These are phyloP conservation scores for Alexandromys fortis DNA, from an alignment of 2,113 vertebrate genomes.

Conservation along the genomic window DNA sequence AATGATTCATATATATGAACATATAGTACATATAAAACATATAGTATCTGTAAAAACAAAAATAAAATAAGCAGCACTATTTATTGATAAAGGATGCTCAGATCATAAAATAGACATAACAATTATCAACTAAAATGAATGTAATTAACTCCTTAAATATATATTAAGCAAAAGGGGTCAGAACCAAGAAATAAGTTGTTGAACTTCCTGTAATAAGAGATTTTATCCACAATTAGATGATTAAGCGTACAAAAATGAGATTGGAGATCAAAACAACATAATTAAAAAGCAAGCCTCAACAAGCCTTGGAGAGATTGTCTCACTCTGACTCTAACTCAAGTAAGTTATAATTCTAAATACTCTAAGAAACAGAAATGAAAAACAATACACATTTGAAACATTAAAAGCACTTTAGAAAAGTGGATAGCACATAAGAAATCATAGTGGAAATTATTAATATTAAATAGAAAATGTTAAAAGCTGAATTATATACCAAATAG, in stretches of 20 bases:
- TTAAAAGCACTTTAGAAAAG: neutral
- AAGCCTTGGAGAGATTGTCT: neutral
- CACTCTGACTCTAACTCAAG: neutral
- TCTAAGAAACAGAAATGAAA: neutral
- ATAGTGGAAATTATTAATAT: conserved; percentile 11
- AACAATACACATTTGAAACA: conserved; percentile 12
- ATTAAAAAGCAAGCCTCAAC: conserved; percentile 3
- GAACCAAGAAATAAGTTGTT: neutral
- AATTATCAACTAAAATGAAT: neutral
- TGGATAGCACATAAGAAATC: neutral
- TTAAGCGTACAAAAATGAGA: neutral
- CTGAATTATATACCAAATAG: neutral
- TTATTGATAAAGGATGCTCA: conserved; percentile 8
- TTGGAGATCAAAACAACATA: conserved; percentile 7
- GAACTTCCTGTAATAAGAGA: neutral
- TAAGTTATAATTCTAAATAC: conserved; percentile 38
- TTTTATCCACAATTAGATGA: neutral
- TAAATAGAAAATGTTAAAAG: conserved; percentile 37
- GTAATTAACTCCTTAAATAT: neutral
- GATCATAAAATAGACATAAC: neutral
- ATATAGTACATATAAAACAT: neutral
- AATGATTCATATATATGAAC: neutral
- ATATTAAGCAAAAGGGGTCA: neutral
- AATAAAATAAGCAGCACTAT: neutral
- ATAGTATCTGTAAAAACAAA: neutral